Conservation (phyloP, 1,140 invertebrate genomes). For the Drosophila pseudoananassae region DNA sequence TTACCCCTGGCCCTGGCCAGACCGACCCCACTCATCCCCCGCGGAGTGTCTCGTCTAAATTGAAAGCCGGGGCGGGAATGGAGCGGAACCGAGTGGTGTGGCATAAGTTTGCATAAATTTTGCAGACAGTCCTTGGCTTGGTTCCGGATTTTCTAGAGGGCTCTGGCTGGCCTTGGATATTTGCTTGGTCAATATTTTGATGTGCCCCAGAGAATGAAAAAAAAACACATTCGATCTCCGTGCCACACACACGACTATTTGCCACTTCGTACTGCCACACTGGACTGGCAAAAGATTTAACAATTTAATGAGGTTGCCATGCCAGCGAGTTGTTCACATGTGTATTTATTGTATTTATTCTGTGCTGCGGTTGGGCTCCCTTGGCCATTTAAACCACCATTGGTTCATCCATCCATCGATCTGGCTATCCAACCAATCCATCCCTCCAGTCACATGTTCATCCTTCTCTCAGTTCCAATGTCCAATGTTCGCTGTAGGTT, state of each 20-base stretch:
- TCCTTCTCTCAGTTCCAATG: conserved; percentile 17
- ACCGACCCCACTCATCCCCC: neutral
- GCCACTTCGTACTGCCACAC: conserved; percentile 42
- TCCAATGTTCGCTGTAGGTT: conserved; percentile 2
- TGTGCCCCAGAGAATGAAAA: neutral
- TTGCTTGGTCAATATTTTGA: conserved; percentile 75
- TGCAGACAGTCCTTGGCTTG: conserved; percentile 66
- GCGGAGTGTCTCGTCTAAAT: conserved; percentile 64
- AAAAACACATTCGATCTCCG: neutral
- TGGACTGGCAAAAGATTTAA: conserved; percentile 74
- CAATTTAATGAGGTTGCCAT: conserved; percentile 77
- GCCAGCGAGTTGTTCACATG: conserved; percentile 57
- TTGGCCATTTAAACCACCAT: conserved; percentile 15
- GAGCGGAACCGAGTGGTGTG: conserved; percentile 15
- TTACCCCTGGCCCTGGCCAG: conserved; percentile 2
- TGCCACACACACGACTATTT: conserved; percentile 44
- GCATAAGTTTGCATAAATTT: conserved; percentile 80
- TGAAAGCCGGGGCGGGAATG: conserved; percentile 43
- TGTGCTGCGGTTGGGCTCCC: conserved; percentile 49
- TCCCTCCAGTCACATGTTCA: conserved; percentile 20
- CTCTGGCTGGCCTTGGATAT: conserved; percentile 35
- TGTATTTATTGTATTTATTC: conserved; percentile 79
- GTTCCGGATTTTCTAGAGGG: conserved; percentile 30
- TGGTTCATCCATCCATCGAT: conserved; percentile 11
- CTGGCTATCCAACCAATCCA: conserved; percentile 12